Conservation (phyloP, 2,797 vertebrate genomes). For the Sebastes diploproa region DNA sequence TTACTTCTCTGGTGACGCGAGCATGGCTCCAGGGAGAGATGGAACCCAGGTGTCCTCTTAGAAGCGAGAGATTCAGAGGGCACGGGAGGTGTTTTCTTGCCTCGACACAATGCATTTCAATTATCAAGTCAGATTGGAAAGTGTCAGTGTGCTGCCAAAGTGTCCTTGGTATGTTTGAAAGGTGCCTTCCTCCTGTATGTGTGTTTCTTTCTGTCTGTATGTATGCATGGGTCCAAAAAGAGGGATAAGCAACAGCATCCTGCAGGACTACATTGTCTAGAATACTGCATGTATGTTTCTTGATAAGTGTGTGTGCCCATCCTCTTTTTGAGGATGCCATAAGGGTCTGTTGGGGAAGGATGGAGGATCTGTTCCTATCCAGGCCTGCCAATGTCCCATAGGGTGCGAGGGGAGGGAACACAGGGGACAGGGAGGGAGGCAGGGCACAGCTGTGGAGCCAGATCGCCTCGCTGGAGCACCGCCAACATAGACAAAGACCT, state of each 20-base stretch:
- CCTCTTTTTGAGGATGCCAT: slow-evolving; percentile 35
- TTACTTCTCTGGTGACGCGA: slow-evolving; percentile 25
- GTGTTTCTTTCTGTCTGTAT: neutral
- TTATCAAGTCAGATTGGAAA: slow-evolving; percentile 57
- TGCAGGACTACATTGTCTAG: neutral
- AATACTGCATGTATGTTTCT: neutral
- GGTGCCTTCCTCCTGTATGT: slow-evolving; percentile 1
- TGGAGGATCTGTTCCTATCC: slow-evolving; percentile 58
- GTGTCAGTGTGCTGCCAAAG: slow-evolving; percentile 33
- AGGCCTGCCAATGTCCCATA: slow-evolving; percentile 68
- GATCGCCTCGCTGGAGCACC: slow-evolving; percentile 66
- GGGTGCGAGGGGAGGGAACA: slow-evolving; percentile 51
- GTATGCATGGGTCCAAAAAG: neutral
- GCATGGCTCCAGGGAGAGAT: slow-evolving; percentile 23
- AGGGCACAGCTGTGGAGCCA: slow-evolving; percentile 73
- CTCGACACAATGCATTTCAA: slow-evolving; percentile 51
- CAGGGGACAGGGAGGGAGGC: slow-evolving; percentile 55
- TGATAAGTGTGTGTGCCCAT: slow-evolving; percentile 12
- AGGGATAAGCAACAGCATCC: neutral
- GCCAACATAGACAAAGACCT: slow-evolving; percentile 71
- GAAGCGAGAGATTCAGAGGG: slow-evolving; percentile 22
- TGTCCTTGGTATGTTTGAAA: slow-evolving; percentile 44
- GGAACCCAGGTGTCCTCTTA: slow-evolving; percentile 63
- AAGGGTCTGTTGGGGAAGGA: slow-evolving; percentile 32
- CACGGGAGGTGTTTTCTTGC: slow-evolving; percentile 13